Percentiles rank a stretch among this genome's conserved stretches.
Evolutionary conservation across 2,797 vertebrate genomes (phyloP).

Genomic region (Siniperca scherzeri): DNA sequence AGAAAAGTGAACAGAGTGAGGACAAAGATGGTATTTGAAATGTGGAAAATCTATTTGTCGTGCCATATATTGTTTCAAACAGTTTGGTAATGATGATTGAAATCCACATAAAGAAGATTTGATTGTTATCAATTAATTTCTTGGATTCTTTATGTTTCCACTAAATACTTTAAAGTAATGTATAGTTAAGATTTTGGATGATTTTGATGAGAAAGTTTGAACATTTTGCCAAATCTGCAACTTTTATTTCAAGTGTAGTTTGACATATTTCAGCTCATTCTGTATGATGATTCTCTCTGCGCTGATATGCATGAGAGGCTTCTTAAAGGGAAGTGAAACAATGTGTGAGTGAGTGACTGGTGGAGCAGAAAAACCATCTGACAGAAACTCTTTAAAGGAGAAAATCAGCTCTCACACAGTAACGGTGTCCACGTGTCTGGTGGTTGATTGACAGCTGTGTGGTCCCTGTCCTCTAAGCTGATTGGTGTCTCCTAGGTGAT

Average conservation of each 20-base stretch:
- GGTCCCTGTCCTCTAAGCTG: conserved; percentile 4
- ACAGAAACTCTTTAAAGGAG: conserved; percentile 20
- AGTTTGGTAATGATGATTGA: no score
- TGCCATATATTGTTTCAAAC: no score
- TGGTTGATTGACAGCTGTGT: conserved; percentile 19
- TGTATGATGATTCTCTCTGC: not conserved
- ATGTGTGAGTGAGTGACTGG: conserved; percentile 30
- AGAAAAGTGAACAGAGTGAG: no score
- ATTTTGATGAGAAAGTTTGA: no score
- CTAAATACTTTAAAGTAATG: not conserved
- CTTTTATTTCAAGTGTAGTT: not conserved
- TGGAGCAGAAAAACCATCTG: conserved; percentile 41
- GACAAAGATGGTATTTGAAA: no score
- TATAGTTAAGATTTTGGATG: no score
- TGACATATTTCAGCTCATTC: not conserved
- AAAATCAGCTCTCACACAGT: conserved; percentile 19
- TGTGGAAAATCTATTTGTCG: no score
- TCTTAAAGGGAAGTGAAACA: conserved; percentile 50
- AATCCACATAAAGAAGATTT: no score
- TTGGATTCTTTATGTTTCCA: no score
- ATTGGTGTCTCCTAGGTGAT: conserved; percentile 32
- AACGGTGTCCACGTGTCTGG: conserved; percentile 1
- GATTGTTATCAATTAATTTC: no score
- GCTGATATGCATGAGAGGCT: conserved; percentile 28
- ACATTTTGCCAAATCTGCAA: no score